A percentile compares a stretch with the other conserved stretches of the same genome.
Evolutionary conservation across 1,140 invertebrate genomes (phyloP).

Genomic region (Trichogramma pretiosum): DNA sequence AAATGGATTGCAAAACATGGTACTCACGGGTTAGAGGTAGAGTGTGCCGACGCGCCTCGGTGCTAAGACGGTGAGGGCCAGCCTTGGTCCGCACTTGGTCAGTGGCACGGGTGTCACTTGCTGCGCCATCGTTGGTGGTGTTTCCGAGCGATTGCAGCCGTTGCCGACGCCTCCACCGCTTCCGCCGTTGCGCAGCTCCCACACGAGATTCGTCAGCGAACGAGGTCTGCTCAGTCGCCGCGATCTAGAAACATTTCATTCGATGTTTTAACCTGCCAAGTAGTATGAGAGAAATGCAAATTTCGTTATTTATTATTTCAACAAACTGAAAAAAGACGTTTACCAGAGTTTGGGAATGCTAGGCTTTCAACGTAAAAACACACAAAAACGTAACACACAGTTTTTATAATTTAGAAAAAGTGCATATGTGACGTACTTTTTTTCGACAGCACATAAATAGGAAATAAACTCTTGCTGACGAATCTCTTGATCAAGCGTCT

Average conservation of each 20-base stretch:
- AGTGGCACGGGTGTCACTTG: conserved; percentile 33
- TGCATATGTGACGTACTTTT: conserved; percentile 13
- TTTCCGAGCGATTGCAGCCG: conserved; percentile 46
- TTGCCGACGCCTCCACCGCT: conserved; percentile 41
- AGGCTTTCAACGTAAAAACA: no score
- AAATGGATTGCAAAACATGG: neutral
- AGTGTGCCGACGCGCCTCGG: conserved; percentile 45
- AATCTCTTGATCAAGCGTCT: conserved; percentile 3
- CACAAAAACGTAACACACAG: no score
- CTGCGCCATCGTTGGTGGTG: conserved; percentile 43
- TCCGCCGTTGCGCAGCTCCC: conserved; percentile 59
- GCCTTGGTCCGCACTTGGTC: conserved; percentile 41
- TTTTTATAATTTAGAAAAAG: no score
- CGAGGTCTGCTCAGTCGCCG: conserved; percentile 66
- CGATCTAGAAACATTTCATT: no score
- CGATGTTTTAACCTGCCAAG: no score
- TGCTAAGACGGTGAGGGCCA: conserved; percentile 42
- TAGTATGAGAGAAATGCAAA: no score
- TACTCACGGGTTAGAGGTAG: conserved; percentile 45
- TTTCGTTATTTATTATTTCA: no score
- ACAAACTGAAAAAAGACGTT: no score
- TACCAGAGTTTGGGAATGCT: no score
- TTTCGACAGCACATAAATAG: conserved; percentile 5
- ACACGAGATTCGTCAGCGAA: conserved; percentile 78
- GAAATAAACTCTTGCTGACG: conserved; percentile 8